Evolutionary conservation across 2,797 vertebrate genomes (phyloP).

Genomic region (Manis crassicaudata): DNA sequence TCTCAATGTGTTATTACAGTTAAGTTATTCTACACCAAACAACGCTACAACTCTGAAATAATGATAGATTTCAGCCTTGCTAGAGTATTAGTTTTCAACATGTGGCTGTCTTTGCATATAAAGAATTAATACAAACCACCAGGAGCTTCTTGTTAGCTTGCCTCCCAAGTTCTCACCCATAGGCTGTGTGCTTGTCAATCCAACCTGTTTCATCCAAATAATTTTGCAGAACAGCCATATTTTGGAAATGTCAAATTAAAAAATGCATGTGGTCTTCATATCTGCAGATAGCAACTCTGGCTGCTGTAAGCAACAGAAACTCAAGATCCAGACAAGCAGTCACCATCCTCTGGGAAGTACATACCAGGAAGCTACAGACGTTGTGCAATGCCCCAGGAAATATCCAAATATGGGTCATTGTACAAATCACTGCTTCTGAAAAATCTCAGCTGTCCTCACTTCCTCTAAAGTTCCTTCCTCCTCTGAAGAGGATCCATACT

Average conservation of each 20-base stretch:
- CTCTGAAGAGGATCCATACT: background rate
- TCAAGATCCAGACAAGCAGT: background rate
- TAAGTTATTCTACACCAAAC: slow-evolving; percentile 76
- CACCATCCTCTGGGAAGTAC: background rate
- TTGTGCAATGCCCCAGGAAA: background rate
- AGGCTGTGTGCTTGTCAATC: slow-evolving; percentile 12
- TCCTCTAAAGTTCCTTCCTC: background rate
- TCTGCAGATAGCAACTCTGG: background rate
- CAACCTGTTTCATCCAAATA: slow-evolving; percentile 17
- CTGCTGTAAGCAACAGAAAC: slow-evolving; percentile 1
- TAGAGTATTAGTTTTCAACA: slow-evolving; percentile 71
- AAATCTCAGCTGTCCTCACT: slow-evolving; percentile 8
- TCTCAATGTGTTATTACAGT: slow-evolving; percentile 70
- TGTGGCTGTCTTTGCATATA: slow-evolving; percentile 64
- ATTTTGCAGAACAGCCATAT: background rate
- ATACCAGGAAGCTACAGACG: background rate
- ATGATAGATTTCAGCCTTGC: slow-evolving; percentile 73
- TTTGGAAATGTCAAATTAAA: slow-evolving; percentile 52
- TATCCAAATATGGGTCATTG: background rate
- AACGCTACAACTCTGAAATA: slow-evolving; percentile 80
- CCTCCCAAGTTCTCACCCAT: slow-evolving; percentile 26
- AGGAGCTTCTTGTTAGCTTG: background rate
- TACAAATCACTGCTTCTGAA: background rate
- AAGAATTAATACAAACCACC: slow-evolving; percentile 65
- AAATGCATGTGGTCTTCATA: background rate